Conservation (phyloP, 1,140 invertebrate species). For the Steinernema khuongi region DNA sequence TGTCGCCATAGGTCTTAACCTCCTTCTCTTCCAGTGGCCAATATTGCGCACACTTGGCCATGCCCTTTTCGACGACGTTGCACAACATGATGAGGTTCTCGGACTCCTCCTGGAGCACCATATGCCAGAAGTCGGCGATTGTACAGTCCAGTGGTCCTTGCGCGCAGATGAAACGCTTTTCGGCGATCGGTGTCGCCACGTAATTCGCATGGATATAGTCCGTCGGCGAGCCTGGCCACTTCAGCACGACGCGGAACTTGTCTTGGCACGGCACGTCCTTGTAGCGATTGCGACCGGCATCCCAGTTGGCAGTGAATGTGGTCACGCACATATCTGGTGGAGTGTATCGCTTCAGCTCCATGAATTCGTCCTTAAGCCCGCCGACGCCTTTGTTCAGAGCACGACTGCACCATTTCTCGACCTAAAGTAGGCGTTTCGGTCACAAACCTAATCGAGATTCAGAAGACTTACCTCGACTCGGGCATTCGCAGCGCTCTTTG, state of each 20-base stretch:
- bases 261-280: slow-evolving; percentile 43
- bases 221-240: slow-evolving; percentile 30
- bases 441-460: neutral
- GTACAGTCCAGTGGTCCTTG: slow-evolving; percentile 45
- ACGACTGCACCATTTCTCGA: slow-evolving; percentile 33
- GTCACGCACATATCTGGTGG: slow-evolving; percentile 34
- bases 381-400: slow-evolving; percentile 40
- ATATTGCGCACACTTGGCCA: slow-evolving; percentile 43
- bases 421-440: slow-evolving; percentile 15
- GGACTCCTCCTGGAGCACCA: slow-evolving; percentile 40
- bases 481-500: neutral
- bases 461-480: neutral
- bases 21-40: slow-evolving; percentile 40
- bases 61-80: slow-evolving; percentile 39
- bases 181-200: slow-evolving; percentile 34
- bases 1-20: too few species aligned
- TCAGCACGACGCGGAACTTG: slow-evolving; percentile 37
- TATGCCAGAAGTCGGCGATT: slow-evolving; percentile 44
- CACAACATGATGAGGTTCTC: slow-evolving; percentile 43
- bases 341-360: slow-evolving; percentile 21
- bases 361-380: slow-evolving; percentile 37
- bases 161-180: slow-evolving; percentile 47
- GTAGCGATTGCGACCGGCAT: slow-evolving; percentile 39
- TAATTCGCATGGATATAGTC: slow-evolving; percentile 39
- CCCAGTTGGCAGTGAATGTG: slow-evolving; percentile 29